phyloP scores from a whole-genome alignment of 2,888 invertebrate species.

The Ptilodon capucinus region DNA sequence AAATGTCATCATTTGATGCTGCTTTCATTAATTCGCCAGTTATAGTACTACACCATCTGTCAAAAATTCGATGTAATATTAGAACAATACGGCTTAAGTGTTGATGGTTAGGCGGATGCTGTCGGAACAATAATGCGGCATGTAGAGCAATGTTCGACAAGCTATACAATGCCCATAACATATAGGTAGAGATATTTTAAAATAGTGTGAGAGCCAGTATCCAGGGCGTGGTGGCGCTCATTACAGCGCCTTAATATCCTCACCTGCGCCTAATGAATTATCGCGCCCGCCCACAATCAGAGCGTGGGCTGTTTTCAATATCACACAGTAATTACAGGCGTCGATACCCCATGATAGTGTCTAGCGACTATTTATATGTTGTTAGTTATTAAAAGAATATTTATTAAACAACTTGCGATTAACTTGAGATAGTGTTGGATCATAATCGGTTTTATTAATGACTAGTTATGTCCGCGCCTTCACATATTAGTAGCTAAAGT shows the following conservation, averaged over 20 bases:
- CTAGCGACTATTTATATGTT: not conserved
- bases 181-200: no score
- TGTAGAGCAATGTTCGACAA: no score
- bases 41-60: no score
- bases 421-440: not conserved
- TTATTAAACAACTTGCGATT: not conserved
- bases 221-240: slow-evolving; percentile 59
- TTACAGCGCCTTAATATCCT: slow-evolving; percentile 63
- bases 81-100: no score
- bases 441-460: no score
- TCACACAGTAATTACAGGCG: slow-evolving; percentile 21
- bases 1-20: no score
- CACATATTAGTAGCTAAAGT: no score
- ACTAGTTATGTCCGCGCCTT: no score
- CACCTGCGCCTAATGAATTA: slow-evolving; percentile 69
- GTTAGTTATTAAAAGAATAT: not conserved
- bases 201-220: not conserved
- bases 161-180: not conserved
- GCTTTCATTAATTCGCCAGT: no score
- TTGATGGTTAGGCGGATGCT: no score
- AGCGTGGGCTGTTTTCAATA: slow-evolving; percentile 26
- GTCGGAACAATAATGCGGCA: no score
- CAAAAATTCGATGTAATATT: no score
- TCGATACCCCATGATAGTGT: slow-evolving; percentile 13
- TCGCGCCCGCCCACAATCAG: slow-evolving; percentile 45